A percentile compares a stretch with the other conserved stretches of the same genome.
phyloP scores from a whole-genome alignment of 2,888 invertebrate species.

The Drosophila multiciliata region DNA sequence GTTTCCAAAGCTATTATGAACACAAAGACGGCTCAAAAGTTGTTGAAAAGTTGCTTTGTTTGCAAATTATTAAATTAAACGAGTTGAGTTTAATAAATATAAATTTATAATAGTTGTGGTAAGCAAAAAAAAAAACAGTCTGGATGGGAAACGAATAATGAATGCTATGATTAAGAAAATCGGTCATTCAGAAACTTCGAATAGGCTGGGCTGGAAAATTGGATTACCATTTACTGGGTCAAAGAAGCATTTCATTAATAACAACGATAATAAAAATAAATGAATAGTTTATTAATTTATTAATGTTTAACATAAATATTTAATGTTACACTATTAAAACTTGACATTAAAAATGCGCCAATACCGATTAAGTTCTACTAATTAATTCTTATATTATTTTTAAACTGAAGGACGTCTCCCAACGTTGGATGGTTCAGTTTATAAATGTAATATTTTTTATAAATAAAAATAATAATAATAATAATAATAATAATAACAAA shows the following conservation, averaged over 20 bases:
- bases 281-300: neutral
- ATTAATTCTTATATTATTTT: neutral
- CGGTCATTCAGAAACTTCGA: neutral
- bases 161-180: neutral
- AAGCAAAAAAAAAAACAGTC: neutral
- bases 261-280: neutral
- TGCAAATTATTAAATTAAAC: slow-evolving; percentile 33
- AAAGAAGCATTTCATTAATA: neutral
- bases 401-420: too few relatives aligned
- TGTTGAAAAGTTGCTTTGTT: slow-evolving; percentile 27
- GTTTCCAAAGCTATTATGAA: neutral
- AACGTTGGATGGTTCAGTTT: too few relatives aligned
- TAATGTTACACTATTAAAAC: neutral
- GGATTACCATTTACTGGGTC: neutral
- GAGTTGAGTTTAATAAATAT: neutral
- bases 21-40: slow-evolving; percentile 26
- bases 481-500: too few relatives aligned
- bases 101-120: neutral
- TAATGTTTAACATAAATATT: neutral
- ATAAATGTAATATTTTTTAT: too few relatives aligned
- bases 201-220: neutral
- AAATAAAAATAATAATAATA: too few relatives aligned
- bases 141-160: neutral
- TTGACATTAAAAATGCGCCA: neutral
- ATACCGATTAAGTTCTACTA: neutral